Evolutionary conservation across 2,113 vertebrate species (phyloP).

Genomic region (Centropus unirufus): DNA sequence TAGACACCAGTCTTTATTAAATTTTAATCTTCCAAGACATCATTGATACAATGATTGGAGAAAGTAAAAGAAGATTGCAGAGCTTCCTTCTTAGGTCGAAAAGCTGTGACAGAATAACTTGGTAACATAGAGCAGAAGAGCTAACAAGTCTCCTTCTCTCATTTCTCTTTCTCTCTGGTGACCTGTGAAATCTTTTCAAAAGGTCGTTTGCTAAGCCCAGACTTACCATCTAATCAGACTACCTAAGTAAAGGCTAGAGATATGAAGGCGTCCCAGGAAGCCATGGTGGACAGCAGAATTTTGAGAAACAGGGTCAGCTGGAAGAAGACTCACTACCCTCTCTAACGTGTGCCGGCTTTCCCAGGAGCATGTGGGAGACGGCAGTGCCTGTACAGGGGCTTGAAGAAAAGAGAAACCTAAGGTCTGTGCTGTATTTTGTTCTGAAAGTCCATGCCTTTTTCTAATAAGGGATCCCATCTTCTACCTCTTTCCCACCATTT

Average conservation of each 20-base stretch:
- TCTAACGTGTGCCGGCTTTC: background rate
- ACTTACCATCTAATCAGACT: background rate
- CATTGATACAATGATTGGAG: conserved; percentile 28
- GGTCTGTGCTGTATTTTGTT: background rate
- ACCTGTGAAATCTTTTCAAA: background rate
- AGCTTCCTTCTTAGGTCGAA: background rate
- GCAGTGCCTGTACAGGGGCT: background rate
- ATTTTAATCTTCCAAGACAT: conserved; percentile 19
- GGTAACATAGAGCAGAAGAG: background rate
- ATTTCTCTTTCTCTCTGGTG: background rate
- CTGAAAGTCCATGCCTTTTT: background rate
- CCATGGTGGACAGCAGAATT: background rate
- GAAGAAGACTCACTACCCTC: background rate
- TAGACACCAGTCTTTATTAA: conserved; percentile 26
- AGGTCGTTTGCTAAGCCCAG: background rate
- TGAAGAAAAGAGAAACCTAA: background rate
- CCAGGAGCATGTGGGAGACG: accelerated
- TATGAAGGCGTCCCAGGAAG: background rate
- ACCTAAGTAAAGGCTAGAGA: background rate
- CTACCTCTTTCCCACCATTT: background rate
- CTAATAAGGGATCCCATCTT: background rate
- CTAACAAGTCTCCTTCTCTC: background rate
- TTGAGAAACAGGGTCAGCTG: background rate
- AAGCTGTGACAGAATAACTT: background rate
- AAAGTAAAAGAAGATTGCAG: conserved; percentile 5